Evolutionary conservation across 2,888 invertebrate genomes (phyloP).

Genomic region (Xestia xanthographa): DNA sequence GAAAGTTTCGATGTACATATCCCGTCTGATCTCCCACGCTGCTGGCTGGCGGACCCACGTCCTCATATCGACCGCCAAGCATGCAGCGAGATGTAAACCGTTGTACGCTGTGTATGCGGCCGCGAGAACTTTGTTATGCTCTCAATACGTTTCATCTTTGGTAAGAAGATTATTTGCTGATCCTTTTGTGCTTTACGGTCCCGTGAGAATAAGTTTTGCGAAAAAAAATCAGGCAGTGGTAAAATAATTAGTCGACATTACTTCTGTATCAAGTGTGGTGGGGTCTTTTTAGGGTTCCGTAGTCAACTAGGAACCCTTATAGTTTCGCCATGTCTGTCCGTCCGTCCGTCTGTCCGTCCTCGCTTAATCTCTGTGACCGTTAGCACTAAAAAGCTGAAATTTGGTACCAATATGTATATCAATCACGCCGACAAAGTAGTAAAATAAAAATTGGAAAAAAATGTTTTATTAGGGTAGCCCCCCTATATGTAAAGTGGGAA

Average conservation of each 20-base stretch:
- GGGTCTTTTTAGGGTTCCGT: too few relatives aligned
- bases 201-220: neutral
- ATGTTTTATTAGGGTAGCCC: too few relatives aligned
- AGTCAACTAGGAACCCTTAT: too few relatives aligned
- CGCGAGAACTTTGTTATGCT: slow-evolving; percentile 91
- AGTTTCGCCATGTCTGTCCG: too few relatives aligned
- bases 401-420: too few relatives aligned
- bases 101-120: slow-evolving; percentile 93
- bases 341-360: too few relatives aligned
- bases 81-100: slow-evolving; percentile 93
- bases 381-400: too few relatives aligned
- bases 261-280: neutral
- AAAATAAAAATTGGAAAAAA: too few relatives aligned
- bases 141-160: slow-evolving; percentile 92
- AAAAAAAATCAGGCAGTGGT: neutral
- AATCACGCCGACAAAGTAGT: too few relatives aligned
- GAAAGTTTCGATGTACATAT: slow-evolving; percentile 90
- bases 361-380: too few relatives aligned
- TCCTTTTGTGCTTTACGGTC: neutral
- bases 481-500: too few relatives aligned
- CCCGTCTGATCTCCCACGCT: slow-evolving; percentile 92
- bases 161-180: slow-evolving; percentile 79
- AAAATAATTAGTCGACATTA: neutral
- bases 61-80: slow-evolving; percentile 90
- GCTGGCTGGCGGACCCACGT: slow-evolving; percentile 93